Evolutionary conservation across 2,888 invertebrate genomes (phyloP).

Genomic region (Andrena chrysosceles): DNA sequence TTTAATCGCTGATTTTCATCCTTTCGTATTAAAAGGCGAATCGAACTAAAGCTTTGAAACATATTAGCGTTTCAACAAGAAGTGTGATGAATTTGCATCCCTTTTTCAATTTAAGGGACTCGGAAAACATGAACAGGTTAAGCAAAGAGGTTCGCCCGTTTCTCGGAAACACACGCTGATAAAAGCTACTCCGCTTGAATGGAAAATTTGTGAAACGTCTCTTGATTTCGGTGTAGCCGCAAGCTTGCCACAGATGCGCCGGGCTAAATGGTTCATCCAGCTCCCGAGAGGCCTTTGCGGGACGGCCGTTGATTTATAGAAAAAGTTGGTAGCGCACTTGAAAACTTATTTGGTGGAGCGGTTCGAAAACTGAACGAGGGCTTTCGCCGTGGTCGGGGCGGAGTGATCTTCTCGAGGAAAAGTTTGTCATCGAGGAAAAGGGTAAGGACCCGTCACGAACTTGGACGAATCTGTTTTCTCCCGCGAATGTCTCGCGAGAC

Average conservation of each 20-base stretch:
- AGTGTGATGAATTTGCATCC: too few species aligned
- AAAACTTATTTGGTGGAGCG: conserved; percentile 63
- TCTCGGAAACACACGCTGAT: too few species aligned
- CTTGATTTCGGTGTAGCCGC: neutral
- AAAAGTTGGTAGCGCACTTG: conserved; percentile 62
- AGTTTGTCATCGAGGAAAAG: conserved; percentile 41
- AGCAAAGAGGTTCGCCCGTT: too few species aligned
- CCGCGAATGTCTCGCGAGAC: neutral
- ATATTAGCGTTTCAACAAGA: too few species aligned
- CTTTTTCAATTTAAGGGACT: too few species aligned
- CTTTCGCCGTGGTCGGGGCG: conserved; percentile 32
- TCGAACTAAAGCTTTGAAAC: too few species aligned
- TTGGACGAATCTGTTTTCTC: neutral
- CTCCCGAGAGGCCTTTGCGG: conserved; percentile 48
- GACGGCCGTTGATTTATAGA: conserved; percentile 69
- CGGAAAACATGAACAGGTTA: too few species aligned
- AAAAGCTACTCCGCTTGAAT: neutral
- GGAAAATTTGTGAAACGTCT: conserved; percentile 23
- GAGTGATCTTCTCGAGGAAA: conserved; percentile 50
- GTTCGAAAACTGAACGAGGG: conserved; percentile 44
- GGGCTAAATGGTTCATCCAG: conserved; percentile 68
- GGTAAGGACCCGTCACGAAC: conserved; percentile 26
- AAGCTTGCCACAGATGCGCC: conserved; percentile 24
- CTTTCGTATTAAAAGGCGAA: too few species aligned
- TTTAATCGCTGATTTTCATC: too few species aligned